Base-by-base conservation (phyloP, 2,888 invertebrate genomes). In the Nipponacmea schrenckii region DNA sequence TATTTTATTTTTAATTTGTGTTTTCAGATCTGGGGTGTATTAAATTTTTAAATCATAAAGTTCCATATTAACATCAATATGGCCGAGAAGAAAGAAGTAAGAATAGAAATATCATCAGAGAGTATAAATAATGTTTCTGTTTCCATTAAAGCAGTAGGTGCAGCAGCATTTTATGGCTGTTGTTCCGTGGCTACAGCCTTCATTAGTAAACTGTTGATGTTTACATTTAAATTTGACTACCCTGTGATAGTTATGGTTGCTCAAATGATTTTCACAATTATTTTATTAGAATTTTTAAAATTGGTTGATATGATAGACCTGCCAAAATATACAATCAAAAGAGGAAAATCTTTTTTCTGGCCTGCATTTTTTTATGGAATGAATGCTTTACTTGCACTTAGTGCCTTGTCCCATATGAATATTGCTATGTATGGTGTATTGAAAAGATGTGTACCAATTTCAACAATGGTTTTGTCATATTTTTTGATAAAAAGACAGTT, bases 401-500 rank as follows among this genome's bases (percentile, higher is more conserved):
- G 87, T 73, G 90, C 91, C 0, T 85, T 91, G 39, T 88, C 89
- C 74, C 90, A 91, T 67, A 90, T 91, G 88, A 91, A 90, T 73
- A 89, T 91, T 77, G 91, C 91, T 1, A 89, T 91, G 87, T 91
- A 91, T 80, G 90, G 90, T 2, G 89, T 90, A 4, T 78, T 91
- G 39, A 91, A 91, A 80, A 84, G 91, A 67, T 90, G 89, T 78
- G 87, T 87, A 4, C 90, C 90, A 0, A 76, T 90, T 2, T 87
- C 89, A 5, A 90, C 89, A 46, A 80, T 90, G 71, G 50, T 89
- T 24, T 77, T 90, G 48, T 84, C 89, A 8, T 80, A 86, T 4
- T 46, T 88, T 10, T 78, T 90, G 14, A 82, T 90, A 14, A 83
- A 86, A 62, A 89, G 89, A 76, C 83, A 82, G 3, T 72, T 77